phyloP scores from a whole-genome alignment of 2,797 vertebrate genomes.

The Tapirus indicus region DNA sequence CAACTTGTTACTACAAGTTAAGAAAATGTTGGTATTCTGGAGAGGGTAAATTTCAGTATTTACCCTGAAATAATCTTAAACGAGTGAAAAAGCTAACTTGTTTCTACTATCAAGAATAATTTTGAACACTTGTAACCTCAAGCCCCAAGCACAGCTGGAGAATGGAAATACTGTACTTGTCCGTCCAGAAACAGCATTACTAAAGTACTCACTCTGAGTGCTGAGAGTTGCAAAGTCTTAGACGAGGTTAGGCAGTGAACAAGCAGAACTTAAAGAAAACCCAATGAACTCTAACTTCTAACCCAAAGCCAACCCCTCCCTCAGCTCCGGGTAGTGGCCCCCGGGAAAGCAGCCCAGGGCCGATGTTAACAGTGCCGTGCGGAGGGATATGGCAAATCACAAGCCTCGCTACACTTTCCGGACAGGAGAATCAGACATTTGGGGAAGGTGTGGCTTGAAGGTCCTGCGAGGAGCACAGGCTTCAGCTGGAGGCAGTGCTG shows the following conservation, averaged over 20 bases:
- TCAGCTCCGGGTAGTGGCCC: not conserved
- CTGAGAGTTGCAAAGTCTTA: not conserved
- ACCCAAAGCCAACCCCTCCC: not conserved
- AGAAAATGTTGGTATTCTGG: not conserved
- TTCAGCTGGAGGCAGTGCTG: not conserved
- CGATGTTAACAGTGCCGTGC: fast-evolving
- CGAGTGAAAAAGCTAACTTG: not conserved
- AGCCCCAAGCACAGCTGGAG: not conserved
- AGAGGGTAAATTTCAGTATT: not conserved
- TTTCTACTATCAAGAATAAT: not conserved
- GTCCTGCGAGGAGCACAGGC: not conserved
- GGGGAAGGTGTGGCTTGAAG: not conserved
- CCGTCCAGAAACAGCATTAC: not conserved
- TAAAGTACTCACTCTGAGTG: not conserved
- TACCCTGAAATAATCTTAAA: not conserved
- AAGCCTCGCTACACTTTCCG: not conserved
- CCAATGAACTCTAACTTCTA: not conserved
- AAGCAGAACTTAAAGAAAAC: not conserved
- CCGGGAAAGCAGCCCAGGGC: not conserved
- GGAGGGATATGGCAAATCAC: fast-evolving
- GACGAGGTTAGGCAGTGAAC: not conserved
- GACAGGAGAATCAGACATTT: not conserved
- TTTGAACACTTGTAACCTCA: not conserved
- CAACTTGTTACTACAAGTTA: not conserved
- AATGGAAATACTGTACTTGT: not conserved